Evolutionary conservation across 2,888 invertebrate species (phyloP), one percentile per base, ranked within the genome.

Genomic region (Drosophila paucipuncta): DNA sequence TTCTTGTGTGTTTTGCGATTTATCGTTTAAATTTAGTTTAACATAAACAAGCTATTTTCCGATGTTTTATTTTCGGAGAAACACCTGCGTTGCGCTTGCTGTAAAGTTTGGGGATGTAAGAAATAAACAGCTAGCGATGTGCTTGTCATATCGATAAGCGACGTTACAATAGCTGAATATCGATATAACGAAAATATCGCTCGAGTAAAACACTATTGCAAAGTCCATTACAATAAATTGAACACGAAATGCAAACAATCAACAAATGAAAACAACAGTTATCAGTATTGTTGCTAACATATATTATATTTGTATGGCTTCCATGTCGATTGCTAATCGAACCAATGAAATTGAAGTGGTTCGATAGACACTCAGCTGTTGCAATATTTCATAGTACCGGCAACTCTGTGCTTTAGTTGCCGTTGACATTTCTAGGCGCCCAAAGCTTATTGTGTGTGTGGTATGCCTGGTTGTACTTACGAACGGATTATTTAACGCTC

Each of bases 401-500:
- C 81, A 78, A 72, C 63, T 30, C 81, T 76, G 54, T 13, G 4
- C 16, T 49, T 76, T 79, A 81, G 83, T 81, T 73, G 83, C 83
- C 80, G 80, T 81, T 81, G 80, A 81, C 70, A 81, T 68, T 81
- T 81, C 73, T 73, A 50, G 70, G 72, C 83, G 80, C 75, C 60
- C 61, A 82, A 78, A 78, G 79, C 82, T 68, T 79, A 73, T 70
- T 76, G 57, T 57, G 57, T 68, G 72, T 77, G 81, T 78, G 50
- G 39, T 76, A 76, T 72, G 72, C 62, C 72, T 82, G 68, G 77
- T 73, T 77, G 55, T 89, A 83, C 71, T 78, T 67, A 73, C 85
- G 82, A 87, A 84, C 83, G 91, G 91, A 92, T 93, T 92, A 93
- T 92, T 92, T 83, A 92, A 92, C 91, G 83, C 85, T 82, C 82